A percentile compares a stretch with the other conserved stretches of the same genome.
These are phyloP conservation scores for Lonchura striata DNA, from an alignment of 2,113 vertebrate species.

Conservation along the genomic window DNA sequence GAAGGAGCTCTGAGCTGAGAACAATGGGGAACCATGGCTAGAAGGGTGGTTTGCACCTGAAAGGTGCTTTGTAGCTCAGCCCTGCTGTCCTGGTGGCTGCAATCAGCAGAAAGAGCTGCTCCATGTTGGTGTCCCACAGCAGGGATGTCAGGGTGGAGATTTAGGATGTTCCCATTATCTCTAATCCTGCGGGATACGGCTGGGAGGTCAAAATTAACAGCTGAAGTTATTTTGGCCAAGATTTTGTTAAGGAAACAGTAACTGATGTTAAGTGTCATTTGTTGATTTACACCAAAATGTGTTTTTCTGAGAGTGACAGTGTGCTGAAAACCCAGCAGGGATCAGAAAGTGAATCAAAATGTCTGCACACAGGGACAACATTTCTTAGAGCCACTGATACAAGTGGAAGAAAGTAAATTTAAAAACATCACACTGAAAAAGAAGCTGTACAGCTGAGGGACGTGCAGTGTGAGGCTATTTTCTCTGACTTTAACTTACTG, in stretches of 20 bases:
- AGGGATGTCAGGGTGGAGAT: not conserved
- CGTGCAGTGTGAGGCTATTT: not conserved
- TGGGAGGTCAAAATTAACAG: not conserved
- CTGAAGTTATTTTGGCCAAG: not conserved
- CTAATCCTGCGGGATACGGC: not conserved
- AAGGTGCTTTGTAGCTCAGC: not conserved
- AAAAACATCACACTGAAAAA: not conserved
- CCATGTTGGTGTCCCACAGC: not conserved
- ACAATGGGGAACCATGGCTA: accelerated
- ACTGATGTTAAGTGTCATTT: not conserved
- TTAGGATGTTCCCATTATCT: not conserved
- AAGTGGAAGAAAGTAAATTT: not conserved
- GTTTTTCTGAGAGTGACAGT: not conserved
- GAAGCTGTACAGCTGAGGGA: not conserved
- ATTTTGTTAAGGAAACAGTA: not conserved
- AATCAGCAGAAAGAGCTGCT: not conserved
- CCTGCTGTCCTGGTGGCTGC: not conserved
- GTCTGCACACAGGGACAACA: not conserved
- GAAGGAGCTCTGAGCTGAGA: not conserved
- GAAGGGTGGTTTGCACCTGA: not conserved
- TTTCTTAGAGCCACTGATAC: not conserved
- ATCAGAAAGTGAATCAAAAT: not conserved
- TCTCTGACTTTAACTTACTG: not conserved
- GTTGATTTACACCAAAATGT: not conserved
- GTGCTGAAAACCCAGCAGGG: not conserved